Conservation (phyloP, 1,140 invertebrate species). For the Drosophila elegans region DNA sequence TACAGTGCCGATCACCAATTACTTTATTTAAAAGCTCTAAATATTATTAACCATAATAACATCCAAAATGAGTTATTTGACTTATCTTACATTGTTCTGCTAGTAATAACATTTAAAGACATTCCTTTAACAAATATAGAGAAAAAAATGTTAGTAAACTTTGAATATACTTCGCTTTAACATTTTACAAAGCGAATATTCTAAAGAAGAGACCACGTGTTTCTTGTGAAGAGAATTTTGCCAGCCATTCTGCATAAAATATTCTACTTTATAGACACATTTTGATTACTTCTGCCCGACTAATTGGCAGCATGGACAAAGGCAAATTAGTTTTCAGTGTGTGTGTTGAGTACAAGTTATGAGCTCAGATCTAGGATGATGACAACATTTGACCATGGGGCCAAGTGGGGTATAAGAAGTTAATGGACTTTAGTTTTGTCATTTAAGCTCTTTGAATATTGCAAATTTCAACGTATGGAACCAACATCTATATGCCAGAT, state of each 20-base stretch:
- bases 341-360: conserved; percentile 24
- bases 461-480: conserved; percentile 7
- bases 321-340: conserved; percentile 32
- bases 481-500: conserved; percentile 38
- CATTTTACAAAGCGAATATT: neutral
- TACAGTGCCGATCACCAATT: too few species aligned
- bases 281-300: conserved; percentile 33
- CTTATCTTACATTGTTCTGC: too few species aligned
- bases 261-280: conserved; percentile 14
- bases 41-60: too few species aligned
- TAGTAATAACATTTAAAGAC: too few species aligned
- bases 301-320: conserved; percentile 43
- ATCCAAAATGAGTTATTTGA: too few species aligned
- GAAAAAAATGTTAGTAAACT: too few species aligned
- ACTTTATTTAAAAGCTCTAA: too few species aligned
- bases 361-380: conserved; percentile 43
- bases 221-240: neutral
- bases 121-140: too few species aligned
- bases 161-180: too few species aligned
- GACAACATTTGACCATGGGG: conserved; percentile 41
- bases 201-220: neutral
- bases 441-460: conserved; percentile 13
- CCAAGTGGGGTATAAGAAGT: conserved; percentile 29
- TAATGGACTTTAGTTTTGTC: conserved; percentile 36
- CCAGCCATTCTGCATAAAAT: conserved; percentile 11